phyloP scores from a whole-genome alignment of 2,797 vertebrate genomes.

The Chromis chromis region DNA sequence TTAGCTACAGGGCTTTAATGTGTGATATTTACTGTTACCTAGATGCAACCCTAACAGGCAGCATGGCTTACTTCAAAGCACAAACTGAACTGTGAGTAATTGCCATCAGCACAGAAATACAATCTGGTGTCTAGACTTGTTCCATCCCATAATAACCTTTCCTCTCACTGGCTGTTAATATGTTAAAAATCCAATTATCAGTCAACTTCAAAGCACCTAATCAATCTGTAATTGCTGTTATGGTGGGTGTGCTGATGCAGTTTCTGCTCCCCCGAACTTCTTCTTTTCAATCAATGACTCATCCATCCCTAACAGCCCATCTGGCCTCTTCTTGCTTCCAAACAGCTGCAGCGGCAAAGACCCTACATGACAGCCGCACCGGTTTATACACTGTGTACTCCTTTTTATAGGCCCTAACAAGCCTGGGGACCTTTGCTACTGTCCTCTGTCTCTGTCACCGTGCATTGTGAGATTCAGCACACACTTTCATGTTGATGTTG shows the following conservation, averaged over 20 bases:
- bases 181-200: slow-evolving; percentile 53
- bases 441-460: slow-evolving; percentile 4
- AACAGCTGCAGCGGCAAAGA: slow-evolving; percentile 20
- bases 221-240: slow-evolving; percentile 46
- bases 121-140: slow-evolving; percentile 1
- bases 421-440: slow-evolving; percentile 18
- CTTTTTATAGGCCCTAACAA: slow-evolving; percentile 33
- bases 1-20: background rate
- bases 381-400: slow-evolving; percentile 35
- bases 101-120: slow-evolving; percentile 9
- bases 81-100: background rate
- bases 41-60: background rate
- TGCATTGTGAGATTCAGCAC: slow-evolving; percentile 14
- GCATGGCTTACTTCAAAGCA: background rate
- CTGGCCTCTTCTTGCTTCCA: slow-evolving; percentile 26
- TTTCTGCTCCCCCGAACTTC: slow-evolving; percentile 30
- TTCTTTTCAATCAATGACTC: slow-evolving; percentile 52
- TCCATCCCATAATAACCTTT: slow-evolving; percentile 20
- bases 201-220: slow-evolving; percentile 42
- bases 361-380: slow-evolving; percentile 42
- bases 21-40: background rate
- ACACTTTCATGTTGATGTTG: slow-evolving; percentile 36
- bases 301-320: slow-evolving; percentile 50
- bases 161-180: slow-evolving; percentile 34
- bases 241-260: background rate